A percentile compares a stretch with the other conserved stretches of the same genome.
Evolutionary conservation across 1,140 invertebrate species (phyloP).

Genomic region (Papilio dardanus): DNA sequence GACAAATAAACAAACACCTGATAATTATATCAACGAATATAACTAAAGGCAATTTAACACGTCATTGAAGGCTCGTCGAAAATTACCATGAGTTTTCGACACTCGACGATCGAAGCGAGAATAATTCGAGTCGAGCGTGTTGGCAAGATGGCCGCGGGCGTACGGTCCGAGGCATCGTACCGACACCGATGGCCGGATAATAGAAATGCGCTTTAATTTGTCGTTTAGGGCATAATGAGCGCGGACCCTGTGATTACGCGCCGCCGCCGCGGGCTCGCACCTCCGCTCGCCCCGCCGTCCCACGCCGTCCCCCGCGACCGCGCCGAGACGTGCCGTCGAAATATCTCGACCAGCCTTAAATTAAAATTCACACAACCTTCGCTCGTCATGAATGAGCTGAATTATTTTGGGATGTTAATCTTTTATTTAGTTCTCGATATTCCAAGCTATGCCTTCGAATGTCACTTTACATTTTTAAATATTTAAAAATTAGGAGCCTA

Average conservation of each 20-base stretch:
- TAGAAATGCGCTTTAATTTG: conserved; percentile 82
- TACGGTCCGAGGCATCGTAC: conserved; percentile 62
- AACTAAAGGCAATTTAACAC: conserved; percentile 38
- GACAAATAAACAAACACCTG: conserved; percentile 37
- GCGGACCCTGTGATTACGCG: conserved; percentile 76
- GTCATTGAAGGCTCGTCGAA: conserved; percentile 32
- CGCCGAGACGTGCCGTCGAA: conserved; percentile 33
- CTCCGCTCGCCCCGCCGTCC: conserved; percentile 58
- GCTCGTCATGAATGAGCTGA: background rate
- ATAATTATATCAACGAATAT: conserved; percentile 17
- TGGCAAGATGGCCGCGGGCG: conserved; percentile 36
- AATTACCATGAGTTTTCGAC: conserved; percentile 35
- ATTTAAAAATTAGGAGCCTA: conserved; percentile 6
- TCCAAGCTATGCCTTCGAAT: too few species aligned
- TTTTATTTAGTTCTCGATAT: conserved; percentile 13
- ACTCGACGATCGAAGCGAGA: conserved; percentile 33
- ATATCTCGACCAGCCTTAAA: conserved; percentile 16
- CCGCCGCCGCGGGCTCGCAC: conserved; percentile 64
- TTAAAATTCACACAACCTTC: conserved; percentile 24
- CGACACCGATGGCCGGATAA: conserved; percentile 76
- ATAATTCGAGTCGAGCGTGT: conserved; percentile 27
- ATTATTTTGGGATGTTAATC: conserved; percentile 11
- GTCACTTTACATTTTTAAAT: too few species aligned
- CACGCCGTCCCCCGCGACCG: conserved; percentile 43
- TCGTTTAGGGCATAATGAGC: conserved; percentile 81